These are phyloP conservation scores for Apomyelois bistriatella DNA, from an alignment of 2,888 invertebrate species.

Conservation along the genomic window DNA sequence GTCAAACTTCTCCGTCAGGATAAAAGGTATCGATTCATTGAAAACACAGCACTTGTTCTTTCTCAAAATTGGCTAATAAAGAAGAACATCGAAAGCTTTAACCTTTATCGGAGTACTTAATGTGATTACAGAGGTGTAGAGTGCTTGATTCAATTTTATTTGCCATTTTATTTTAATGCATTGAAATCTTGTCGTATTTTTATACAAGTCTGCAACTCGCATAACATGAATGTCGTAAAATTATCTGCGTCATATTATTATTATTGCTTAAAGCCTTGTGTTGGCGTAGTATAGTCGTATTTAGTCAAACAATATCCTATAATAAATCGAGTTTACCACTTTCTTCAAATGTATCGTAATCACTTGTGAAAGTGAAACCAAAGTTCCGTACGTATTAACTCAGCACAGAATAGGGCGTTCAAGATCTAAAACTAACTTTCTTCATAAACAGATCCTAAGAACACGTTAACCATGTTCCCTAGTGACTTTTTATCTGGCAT, in stretches of 20 bases:
- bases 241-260: neutral
- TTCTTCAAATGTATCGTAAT: no score
- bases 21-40: neutral
- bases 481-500: constrained; percentile 19
- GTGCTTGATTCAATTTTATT: neutral
- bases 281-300: no score
- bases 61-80: neutral
- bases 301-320: no score
- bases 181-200: neutral
- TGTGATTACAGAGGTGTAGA: neutral
- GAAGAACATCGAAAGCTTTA: neutral
- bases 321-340: no score
- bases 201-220: neutral
- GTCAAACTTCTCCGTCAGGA: no score
- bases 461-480: neutral
- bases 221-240: no score
- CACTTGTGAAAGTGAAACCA: constrained; percentile 3
- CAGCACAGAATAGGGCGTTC: neutral
- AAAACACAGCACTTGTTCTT: neutral
- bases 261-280: no score
- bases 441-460: neutral
- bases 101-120: neutral
- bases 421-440: neutral
- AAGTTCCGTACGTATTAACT: neutral
- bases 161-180: constrained; percentile 5